Base-by-base conservation (phyloP, 2,797 vertebrate species). In the Sebastes baramenuke region DNA sequence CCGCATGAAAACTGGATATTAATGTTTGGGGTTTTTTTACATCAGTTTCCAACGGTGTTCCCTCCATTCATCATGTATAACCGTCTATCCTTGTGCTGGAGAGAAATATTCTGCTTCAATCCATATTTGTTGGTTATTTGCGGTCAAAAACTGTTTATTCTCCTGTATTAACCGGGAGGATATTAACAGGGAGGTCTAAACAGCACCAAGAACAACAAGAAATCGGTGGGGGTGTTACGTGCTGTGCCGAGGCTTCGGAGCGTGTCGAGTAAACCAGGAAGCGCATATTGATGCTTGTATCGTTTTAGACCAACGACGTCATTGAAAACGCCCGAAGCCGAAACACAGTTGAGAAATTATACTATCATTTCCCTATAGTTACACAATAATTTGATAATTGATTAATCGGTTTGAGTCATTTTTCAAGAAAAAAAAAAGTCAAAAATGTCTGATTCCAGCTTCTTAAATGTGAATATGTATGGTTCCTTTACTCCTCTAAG, bases 151-250 rank as follows among this genome's bases (percentile, higher is more conserved):
- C 46, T n/a, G 46, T 52, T 52, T 52, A 52, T 20, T 52, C 18
- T 52, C 18, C 46, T 52, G 46, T 18, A 52, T 8, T 9, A 20
- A 52, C 46, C 18, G 0, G 46, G 46, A n/a, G 8, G 46, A 20
- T 52, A 52, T 52, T 52, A 52, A 20, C 46, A 0, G 18, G 46
- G 46, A 0, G 18, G 18, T 52, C 4, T 52, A 52, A 52, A 52
- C 46, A 20, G 18, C 8, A 9, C 18, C 46, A 52, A 52, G 46
- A 52, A 52, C 46, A 52, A 9, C 46, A 8, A 52, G 18, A 52
- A 20, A 20, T 52, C 18, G 0, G 46, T 52, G 0, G 42, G 0
- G 42, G 7, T 49, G 42, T 49, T 52, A 52, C 18, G 8, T 52
- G 46, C 46, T 52, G 18, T 52, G 18, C 18, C 18, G 18, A n/a